Evolutionary conservation across 2,888 invertebrate species (phyloP).

Genomic region (Acanthoscelides obtectus): DNA sequence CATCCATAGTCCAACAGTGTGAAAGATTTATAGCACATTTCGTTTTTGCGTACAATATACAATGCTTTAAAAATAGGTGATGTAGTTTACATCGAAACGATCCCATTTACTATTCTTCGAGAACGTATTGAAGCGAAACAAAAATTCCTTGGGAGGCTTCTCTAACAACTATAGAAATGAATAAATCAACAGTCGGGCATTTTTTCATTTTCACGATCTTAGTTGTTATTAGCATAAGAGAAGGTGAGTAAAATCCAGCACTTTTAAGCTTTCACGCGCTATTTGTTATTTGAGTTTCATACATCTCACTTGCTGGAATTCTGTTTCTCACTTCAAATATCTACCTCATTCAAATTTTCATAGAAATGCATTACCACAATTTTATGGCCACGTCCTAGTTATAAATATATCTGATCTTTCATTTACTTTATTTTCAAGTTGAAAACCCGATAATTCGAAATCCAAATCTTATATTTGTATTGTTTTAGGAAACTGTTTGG

Average conservation of each 20-base stretch:
- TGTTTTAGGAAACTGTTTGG: constrained; percentile 8
- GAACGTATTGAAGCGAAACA: background rate
- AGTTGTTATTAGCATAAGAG: background rate
- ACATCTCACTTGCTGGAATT: too few species aligned
- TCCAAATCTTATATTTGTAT: too few species aligned
- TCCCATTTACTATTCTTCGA: background rate
- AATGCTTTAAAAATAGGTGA: background rate
- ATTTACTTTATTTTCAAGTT: too few species aligned
- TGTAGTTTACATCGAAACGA: background rate
- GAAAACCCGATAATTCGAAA: too few species aligned
- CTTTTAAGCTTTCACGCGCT: too few species aligned
- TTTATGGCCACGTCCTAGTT: too few species aligned
- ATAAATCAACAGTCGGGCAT: background rate
- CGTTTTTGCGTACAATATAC: background rate
- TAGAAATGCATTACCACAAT: too few species aligned
- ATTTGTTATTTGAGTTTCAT: too few species aligned
- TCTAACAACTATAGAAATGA: background rate
- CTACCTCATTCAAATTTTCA: too few species aligned
- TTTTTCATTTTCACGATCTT: background rate
- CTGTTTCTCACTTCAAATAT: too few species aligned
- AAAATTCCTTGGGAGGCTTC: background rate
- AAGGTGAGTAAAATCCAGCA: constrained; percentile 7
- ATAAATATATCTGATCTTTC: too few species aligned
- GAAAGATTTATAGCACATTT: background rate
- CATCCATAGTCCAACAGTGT: too few species aligned